These are phyloP conservation scores for Lota lota DNA, from an alignment of 2,113 vertebrate species.

Conservation along the genomic window DNA sequence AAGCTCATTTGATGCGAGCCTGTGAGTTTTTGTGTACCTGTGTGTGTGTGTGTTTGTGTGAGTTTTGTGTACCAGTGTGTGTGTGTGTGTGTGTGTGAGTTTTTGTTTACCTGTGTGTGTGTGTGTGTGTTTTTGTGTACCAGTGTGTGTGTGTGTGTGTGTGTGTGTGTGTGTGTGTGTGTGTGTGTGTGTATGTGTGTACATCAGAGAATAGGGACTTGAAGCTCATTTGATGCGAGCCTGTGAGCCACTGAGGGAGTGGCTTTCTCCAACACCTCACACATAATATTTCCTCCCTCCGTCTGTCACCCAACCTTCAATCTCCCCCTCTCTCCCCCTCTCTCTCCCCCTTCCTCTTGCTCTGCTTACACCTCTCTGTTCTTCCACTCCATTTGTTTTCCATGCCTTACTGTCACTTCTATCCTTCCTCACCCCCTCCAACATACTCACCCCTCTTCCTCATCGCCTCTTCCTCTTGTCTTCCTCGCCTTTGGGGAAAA, in stretches of 20 bases:
- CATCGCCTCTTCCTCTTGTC: slow-evolving; percentile 5
- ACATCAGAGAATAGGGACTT: slow-evolving; percentile 10
- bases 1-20: slow-evolving; percentile 37
- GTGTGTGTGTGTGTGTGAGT: too few species aligned
- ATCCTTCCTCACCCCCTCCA: slow-evolving; percentile 20
- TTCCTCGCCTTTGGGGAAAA: slow-evolving; percentile 14
- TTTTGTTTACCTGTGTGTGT: too few species aligned
- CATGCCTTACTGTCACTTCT: slow-evolving; percentile 36
- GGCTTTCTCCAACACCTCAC: slow-evolving; percentile 42
- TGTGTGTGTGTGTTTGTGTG: neutral
- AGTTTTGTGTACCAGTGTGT: too few species aligned
- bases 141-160: neutral
- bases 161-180: neutral
- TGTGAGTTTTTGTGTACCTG: slow-evolving; percentile 14
- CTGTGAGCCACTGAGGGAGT: slow-evolving; percentile 45
- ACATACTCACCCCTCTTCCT: neutral
- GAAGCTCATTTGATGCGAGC: slow-evolving; percentile 35
- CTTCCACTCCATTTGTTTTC: slow-evolving; percentile 62
- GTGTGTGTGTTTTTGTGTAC: too few species aligned
- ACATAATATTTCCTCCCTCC: slow-evolving; percentile 49
- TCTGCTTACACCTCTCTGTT: slow-evolving; percentile 62
- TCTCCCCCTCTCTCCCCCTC: slow-evolving; percentile 23
- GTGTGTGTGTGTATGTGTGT: slow-evolving; percentile 1
- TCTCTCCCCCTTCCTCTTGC: slow-evolving; percentile 42
- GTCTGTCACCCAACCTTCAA: slow-evolving; percentile 35